phyloP scores from a whole-genome alignment of 2,113 vertebrate genomes.

The Etheostoma cragini region DNA sequence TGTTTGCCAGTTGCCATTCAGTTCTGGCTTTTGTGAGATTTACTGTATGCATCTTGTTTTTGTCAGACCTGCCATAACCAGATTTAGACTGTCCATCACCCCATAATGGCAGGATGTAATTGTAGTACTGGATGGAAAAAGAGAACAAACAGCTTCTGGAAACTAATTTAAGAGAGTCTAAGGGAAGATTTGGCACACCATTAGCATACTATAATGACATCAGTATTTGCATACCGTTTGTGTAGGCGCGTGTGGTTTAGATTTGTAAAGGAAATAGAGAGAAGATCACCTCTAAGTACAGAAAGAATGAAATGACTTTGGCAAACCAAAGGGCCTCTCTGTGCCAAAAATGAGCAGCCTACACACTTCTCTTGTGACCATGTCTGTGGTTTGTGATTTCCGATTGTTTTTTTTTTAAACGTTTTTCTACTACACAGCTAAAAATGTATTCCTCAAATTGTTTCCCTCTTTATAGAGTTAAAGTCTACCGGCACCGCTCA shows the following conservation, averaged over 20 bases:
- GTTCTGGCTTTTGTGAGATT: conserved; percentile 25
- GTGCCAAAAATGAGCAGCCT: conserved; percentile 51
- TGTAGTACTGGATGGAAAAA: neutral
- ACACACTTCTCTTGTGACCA: conserved; percentile 47
- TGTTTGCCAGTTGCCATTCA: conserved; percentile 21
- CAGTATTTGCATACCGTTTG: conserved; percentile 5
- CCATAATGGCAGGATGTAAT: conserved; percentile 45
- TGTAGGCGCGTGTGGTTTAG: conserved; percentile 14
- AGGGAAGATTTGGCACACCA: conserved; percentile 30
- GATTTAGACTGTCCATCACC: conserved; percentile 30
- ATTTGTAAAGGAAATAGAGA: conserved; percentile 14
- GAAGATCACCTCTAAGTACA: conserved; percentile 24
- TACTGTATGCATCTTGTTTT: conserved; percentile 43
- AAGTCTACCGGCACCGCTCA: conserved; percentile 94
- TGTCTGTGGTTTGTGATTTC: conserved; percentile 49
- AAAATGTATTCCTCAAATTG: conserved; percentile 24
- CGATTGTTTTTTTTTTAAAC: conserved; percentile 22
- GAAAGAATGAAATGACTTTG: conserved; percentile 18
- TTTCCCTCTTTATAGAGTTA: conserved; percentile 84
- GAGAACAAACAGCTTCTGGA: conserved; percentile 39
- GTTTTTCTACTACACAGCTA: conserved; percentile 43
- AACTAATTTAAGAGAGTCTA: conserved; percentile 43
- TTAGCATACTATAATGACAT: conserved; percentile 39
- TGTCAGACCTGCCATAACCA: conserved; percentile 45
- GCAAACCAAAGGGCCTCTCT: conserved; percentile 16